phyloP scores from a whole-genome alignment of 2,797 vertebrate genomes.

The Hypotaenidia philippensis region DNA sequence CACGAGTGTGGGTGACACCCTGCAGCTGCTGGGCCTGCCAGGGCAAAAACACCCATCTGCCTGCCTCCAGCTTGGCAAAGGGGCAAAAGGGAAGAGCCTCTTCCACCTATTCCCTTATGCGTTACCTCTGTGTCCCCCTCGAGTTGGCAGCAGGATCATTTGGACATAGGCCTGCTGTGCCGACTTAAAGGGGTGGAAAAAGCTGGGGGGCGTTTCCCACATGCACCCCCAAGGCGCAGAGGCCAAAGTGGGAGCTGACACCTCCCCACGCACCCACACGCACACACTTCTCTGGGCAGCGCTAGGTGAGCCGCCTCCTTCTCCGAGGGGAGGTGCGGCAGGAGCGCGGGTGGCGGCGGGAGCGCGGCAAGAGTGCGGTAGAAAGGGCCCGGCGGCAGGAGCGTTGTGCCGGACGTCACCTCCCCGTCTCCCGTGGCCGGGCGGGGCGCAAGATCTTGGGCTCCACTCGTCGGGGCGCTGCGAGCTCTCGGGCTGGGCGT shows the following conservation, averaged over 20 bases:
- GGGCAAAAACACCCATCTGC: neutral
- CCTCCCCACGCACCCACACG: too few species aligned
- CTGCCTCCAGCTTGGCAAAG: neutral
- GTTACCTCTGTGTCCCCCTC: fast-evolving
- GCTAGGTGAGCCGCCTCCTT: neutral
- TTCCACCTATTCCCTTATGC: neutral
- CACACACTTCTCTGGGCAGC: neutral
- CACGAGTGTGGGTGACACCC: neutral
- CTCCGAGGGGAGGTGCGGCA: neutral
- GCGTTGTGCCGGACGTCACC: too few species aligned
- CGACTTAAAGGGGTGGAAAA: fast-evolving
- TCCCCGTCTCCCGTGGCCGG: too few species aligned
- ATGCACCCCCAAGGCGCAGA: neutral
- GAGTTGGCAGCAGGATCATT: neutral
- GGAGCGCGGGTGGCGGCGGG: too few species aligned
- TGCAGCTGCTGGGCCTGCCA: neutral
- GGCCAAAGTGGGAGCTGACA: neutral
- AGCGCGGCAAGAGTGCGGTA: too few species aligned
- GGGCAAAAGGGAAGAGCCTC: neutral
- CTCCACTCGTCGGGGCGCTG: neutral
- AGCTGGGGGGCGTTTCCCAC: too few species aligned
- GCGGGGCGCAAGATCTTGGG: neutral
- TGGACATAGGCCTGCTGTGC: neutral
- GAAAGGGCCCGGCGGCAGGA: too few species aligned
- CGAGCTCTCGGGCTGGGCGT: neutral